Evolutionary conservation across 2,888 invertebrate species (phyloP), one percentile per base, ranked within the genome.

Genomic region (Anodontia alba): DNA sequence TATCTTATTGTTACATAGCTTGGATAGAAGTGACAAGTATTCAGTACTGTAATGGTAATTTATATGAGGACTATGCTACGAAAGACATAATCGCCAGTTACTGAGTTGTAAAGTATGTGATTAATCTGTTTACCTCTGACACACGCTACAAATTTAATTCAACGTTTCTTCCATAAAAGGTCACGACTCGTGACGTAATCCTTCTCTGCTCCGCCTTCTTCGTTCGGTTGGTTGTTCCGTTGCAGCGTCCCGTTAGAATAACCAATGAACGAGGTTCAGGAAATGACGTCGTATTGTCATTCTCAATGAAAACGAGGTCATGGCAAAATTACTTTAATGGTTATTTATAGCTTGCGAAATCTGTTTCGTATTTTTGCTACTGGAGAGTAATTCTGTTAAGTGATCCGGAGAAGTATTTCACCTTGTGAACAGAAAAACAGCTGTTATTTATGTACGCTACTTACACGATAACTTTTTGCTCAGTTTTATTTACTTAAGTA

Each of bases 111-210:
- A 84, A 84, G 73, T 79, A 54, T 75, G 72, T 81, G 72, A 69
- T 79, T 51, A 72, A 62, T 62, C 66, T 80, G 77, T 78, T 74
- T 81, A 77, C 76, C 49, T 38, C 72, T 72, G 75, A 80, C 75
- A 81, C 80, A 51, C 72, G 72, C 74, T 68, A 70, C 69, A 80
- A 78, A 31, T 71, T 84, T 81, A 80, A 84, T 84, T 84, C 84
- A 84, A 80, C 62, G 79, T 84, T 84, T 84, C 68, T 84, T 80
- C 84, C 84, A 72, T 71, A 84, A 78, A 76, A 78, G 81, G 84
- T 57, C 46, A 38, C 73, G 71, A 84, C 71, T 69, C 72, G 43
- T 79, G 78, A 84, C 84, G 84, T 84, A 71, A 78, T 17, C 31
- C 12, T 26, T 51, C 33, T 46, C 5, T 10, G 71, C 71, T 26